phyloP scores from a whole-genome alignment of 2,797 vertebrate genomes.

The Macrochelys suwanniensis region DNA sequence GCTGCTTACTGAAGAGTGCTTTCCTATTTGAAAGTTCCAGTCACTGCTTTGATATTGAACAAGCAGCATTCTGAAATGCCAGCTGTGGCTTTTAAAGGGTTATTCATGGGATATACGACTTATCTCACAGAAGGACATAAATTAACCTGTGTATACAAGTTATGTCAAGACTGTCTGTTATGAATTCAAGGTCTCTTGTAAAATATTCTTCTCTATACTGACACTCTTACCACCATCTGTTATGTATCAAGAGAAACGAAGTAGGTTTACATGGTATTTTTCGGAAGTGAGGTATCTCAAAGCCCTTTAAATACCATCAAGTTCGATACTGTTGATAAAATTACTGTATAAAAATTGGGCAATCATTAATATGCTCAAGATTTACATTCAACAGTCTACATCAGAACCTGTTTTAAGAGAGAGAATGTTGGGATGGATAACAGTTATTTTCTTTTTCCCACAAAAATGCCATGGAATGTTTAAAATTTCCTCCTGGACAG shows the following conservation, averaged over 20 bases:
- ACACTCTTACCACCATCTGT: constrained; percentile 54
- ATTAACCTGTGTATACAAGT: constrained; percentile 74
- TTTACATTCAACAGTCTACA: not conserved
- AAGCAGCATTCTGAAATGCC: constrained; percentile 75
- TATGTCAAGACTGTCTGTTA: constrained; percentile 67
- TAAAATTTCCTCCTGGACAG: not conserved
- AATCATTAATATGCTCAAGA: constrained; percentile 13
- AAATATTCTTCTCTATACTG: constrained; percentile 51
- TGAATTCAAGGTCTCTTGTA: constrained; percentile 55
- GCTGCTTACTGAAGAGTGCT: constrained; percentile 76
- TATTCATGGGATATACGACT: constrained; percentile 75
- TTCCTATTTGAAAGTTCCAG: constrained; percentile 71
- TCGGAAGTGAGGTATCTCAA: not conserved
- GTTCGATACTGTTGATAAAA: not conserved
- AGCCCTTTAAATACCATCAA: not conserved
- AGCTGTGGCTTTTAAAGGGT: constrained; percentile 81
- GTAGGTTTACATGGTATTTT: constrained; percentile 24
- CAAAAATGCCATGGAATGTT: not conserved
- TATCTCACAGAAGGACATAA: constrained; percentile 73
- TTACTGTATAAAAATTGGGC: not conserved
- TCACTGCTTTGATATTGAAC: constrained; percentile 77
- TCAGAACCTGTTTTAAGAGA: not conserved
- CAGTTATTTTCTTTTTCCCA: not conserved
- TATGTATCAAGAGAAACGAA: constrained; percentile 10
- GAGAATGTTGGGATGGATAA: not conserved